A percentile compares a stretch with the other conserved stretches of the same genome.
Conservation (phyloP, 2,113 vertebrate species). For the Eurypyga helias region DNA sequence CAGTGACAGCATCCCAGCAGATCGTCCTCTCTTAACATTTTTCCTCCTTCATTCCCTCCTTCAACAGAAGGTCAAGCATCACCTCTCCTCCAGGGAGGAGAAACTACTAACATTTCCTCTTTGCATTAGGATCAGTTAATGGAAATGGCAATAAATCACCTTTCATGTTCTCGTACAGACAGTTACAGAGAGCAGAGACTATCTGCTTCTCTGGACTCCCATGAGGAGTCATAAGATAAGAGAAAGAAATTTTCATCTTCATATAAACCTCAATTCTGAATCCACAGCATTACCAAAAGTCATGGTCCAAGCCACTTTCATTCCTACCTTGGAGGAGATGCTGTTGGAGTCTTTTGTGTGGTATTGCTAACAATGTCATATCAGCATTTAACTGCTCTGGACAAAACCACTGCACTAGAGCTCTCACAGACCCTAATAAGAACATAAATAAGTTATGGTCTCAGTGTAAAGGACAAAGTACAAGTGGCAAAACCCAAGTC, state of each 20-base stretch:
- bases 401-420: neutral
- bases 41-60: neutral
- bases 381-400: neutral
- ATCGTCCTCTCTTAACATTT: slow-evolving; percentile 13
- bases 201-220: neutral
- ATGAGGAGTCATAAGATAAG: neutral
- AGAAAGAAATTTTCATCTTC: neutral
- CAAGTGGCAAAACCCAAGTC: neutral
- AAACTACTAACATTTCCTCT: slow-evolving; percentile 43
- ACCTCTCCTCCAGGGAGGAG: neutral
- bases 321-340: neutral
- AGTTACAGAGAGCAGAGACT: neutral
- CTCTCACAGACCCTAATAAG: neutral
- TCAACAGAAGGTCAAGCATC: slow-evolving; percentile 39
- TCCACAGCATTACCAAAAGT: neutral
- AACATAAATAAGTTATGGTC: neutral
- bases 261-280: neutral
- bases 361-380: neutral
- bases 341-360: neutral
- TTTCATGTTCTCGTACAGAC: neutral
- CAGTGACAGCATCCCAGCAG: slow-evolving; percentile 9
- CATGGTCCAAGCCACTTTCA: neutral
- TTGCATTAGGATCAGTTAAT: slow-evolving; percentile 24
- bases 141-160: slow-evolving; percentile 8
- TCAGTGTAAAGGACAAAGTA: neutral